A percentile compares a stretch with the other conserved stretches of the same genome.
These are phyloP conservation scores for Acanthosepion lycidas DNA, from an alignment of 2,888 invertebrate species.

Conservation along the genomic window DNA sequence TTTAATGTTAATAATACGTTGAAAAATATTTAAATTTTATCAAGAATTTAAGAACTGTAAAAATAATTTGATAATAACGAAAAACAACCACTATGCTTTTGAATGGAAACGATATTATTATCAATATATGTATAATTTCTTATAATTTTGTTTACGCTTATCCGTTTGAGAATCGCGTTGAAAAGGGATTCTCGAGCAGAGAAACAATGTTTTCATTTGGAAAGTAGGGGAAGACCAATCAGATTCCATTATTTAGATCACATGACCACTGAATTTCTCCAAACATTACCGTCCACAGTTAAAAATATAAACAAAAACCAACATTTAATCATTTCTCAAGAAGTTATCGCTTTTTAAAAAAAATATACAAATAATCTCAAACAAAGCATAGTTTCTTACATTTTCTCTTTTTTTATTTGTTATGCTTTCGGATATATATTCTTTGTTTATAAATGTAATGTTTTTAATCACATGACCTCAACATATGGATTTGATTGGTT, in stretches of 20 bases:
- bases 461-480: background rate
- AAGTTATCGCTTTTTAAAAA: background rate
- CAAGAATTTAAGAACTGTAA: no score
- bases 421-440: background rate
- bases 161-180: background rate
- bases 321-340: background rate
- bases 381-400: no score
- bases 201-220: background rate
- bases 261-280: background rate
- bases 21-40: no score
- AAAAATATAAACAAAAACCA: background rate
- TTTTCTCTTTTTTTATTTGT: no score
- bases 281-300: no score
- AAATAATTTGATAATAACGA: no score
- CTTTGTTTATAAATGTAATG: no score
- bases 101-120: background rate
- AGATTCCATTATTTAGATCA: background rate
- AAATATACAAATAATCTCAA: background rate
- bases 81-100: no score
- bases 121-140: background rate
- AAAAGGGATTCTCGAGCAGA: no score
- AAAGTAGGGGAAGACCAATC: background rate
- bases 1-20: no score
- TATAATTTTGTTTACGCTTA: background rate
- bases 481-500: background rate